A percentile compares a stretch with the other conserved stretches of the same genome.
These are phyloP conservation scores for Desmophyllum pertusum DNA, from an alignment of 92 coral and sea anemone genomes.

Conservation along the genomic window DNA sequence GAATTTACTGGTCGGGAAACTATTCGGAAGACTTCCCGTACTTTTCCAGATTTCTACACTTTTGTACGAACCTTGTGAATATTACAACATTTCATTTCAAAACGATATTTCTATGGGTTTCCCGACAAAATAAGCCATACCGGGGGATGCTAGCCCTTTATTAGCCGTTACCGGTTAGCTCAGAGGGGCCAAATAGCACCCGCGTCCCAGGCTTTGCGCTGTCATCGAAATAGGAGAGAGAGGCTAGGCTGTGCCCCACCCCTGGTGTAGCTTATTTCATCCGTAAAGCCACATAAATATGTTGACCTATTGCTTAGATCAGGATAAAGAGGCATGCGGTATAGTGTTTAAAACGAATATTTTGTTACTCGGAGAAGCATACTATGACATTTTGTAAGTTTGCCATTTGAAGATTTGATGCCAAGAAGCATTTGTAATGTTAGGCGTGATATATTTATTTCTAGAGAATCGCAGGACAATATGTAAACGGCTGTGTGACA, in stretches of 20 bases:
- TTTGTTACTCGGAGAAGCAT: neutral
- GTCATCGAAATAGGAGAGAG: no score
- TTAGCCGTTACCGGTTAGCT: no score
- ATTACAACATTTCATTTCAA: neutral
- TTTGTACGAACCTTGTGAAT: neutral
- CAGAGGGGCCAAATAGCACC: no score
- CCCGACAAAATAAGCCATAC: neutral
- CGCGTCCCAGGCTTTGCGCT: no score
- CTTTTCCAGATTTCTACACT: neutral
- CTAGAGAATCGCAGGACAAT: neutral
- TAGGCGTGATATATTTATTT: slow-evolving; percentile 16
- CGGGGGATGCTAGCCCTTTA: no score
- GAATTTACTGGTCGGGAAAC: no score
- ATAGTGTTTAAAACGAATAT: neutral
- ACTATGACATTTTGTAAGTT: neutral
- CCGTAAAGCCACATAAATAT: neutral
- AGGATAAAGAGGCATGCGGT: neutral
- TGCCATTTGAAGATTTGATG: neutral
- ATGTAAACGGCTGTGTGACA: neutral
- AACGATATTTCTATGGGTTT: neutral
- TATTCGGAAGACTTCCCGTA: neutral
- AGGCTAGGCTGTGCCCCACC: no score
- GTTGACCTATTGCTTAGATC: neutral
- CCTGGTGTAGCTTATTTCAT: neutral
- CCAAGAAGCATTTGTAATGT: slow-evolving; percentile 15